Conservation (phyloP, 1,140 invertebrate genomes). For the Psilanteris sp. region DNA sequence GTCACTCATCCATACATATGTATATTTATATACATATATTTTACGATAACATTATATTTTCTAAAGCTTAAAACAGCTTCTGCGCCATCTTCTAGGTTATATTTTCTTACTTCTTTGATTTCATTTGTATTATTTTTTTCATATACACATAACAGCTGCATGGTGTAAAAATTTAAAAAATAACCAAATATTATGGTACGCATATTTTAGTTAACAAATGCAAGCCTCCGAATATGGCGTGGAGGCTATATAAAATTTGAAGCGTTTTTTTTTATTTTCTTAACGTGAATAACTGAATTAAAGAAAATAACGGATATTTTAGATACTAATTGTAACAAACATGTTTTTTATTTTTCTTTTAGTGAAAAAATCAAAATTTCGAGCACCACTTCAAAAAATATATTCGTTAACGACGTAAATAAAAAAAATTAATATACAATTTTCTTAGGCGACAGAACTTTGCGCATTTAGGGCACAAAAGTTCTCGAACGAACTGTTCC, state of each 20-base stretch:
- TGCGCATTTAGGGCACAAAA: no score
- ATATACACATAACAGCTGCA: conserved; percentile 37
- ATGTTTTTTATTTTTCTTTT: no score
- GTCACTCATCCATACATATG: no score
- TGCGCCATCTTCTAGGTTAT: conserved; percentile 4
- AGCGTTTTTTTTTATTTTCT: conserved; percentile 1
- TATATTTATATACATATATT: no score
- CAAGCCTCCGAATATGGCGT: conserved; percentile 37
- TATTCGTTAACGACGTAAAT: no score
- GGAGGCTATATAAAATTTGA: conserved; percentile 16
- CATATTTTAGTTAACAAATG: conserved; percentile 35
- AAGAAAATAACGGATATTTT: neutral
- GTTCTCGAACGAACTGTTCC: conserved; percentile 4
- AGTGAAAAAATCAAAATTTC: no score
- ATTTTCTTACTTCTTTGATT: neutral
- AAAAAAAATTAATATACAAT: no score
- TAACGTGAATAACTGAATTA: neutral
- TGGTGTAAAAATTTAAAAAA: conserved; percentile 47
- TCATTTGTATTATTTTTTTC: neutral
- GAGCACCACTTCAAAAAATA: no score
- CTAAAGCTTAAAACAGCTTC: conserved; percentile 60
- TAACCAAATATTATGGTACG: conserved; percentile 40
- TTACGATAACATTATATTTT: conserved; percentile 13
- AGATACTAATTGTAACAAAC: no score
- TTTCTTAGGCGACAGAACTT: no score